A percentile compares a stretch with the other conserved stretches of the same genome.
Evolutionary conservation across 64 coral and sea anemone species (phyloP).

Genomic region (Exaiptasia diaphana): DNA sequence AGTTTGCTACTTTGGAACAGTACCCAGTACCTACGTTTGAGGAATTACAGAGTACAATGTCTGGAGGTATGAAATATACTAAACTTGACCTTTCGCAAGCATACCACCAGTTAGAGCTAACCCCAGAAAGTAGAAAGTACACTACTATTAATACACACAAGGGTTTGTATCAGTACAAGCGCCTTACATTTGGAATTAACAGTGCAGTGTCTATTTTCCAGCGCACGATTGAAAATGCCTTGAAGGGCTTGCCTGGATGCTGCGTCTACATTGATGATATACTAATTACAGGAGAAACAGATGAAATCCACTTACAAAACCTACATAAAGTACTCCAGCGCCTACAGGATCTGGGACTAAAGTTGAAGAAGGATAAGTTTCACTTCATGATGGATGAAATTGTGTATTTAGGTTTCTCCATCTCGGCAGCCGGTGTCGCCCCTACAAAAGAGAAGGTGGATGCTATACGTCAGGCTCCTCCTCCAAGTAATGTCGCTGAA

Average conservation of each 20-base stretch:
- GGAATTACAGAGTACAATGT: constrained; percentile 15
- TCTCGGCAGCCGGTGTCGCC: constrained; percentile 12
- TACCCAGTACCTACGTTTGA: constrained; percentile 29
- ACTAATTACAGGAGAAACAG: background rate
- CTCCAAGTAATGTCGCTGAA: background rate
- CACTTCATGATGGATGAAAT: constrained; percentile 25
- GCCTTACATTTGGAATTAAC: constrained; percentile 43
- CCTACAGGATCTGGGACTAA: background rate
- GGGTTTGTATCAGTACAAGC: constrained; percentile 51
- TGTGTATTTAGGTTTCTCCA: constrained; percentile 21
- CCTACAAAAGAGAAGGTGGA: background rate
- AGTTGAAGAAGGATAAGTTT: background rate
- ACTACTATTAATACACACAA: constrained; percentile 55
- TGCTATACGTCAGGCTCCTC: background rate
- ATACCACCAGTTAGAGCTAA: constrained; percentile 49
- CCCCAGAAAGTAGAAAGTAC: constrained; percentile 25
- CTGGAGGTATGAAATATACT: constrained; percentile 33
- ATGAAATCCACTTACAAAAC: constrained; percentile 37
- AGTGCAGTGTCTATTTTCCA: constrained; percentile 25
- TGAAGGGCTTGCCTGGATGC: constrained; percentile 12
- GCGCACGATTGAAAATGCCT: constrained; percentile 27
- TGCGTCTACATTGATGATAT: constrained; percentile 13
- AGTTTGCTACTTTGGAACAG: constrained; percentile 11
- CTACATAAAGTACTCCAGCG: background rate
- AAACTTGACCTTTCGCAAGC: constrained; percentile 45